Conservation (phyloP, 2,888 invertebrate species). For the Lapara coniferarum region DNA sequence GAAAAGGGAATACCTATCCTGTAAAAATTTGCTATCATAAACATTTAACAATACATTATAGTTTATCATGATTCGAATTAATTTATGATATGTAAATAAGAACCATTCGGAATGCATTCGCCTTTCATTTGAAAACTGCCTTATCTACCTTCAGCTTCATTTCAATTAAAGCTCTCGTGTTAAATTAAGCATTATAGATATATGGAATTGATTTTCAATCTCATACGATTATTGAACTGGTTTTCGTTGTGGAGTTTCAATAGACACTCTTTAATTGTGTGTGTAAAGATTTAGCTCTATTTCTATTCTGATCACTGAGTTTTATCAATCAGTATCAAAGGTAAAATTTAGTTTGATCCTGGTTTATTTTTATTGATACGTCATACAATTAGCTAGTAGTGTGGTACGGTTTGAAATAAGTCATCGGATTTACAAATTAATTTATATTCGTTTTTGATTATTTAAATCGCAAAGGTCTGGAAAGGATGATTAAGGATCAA, state of each 20-base stretch:
- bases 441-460: no score
- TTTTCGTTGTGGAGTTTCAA: not conserved
- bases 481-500: no score
- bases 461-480: no score
- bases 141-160: conserved; percentile 11
- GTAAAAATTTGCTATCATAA: no score
- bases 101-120: not conserved
- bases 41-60: no score
- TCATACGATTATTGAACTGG: conserved; percentile 15
- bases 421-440: no score
- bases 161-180: conserved; percentile 1
- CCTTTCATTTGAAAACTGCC: not conserved
- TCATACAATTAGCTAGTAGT: not conserved
- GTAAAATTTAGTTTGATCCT: not conserved
- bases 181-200: conserved; percentile 1
- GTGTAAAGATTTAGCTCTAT: not conserved
- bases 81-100: not conserved
- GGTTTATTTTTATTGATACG: not conserved
- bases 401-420: not conserved
- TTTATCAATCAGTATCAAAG: conserved; percentile 1
- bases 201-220: conserved; percentile 8
- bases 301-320: not conserved
- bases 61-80: no score
- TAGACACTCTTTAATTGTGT: conserved; percentile 1
- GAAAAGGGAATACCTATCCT: no score